These are phyloP conservation scores for Brachyistius frenatus DNA, from an alignment of 2,113 vertebrate species.

Conservation along the genomic window DNA sequence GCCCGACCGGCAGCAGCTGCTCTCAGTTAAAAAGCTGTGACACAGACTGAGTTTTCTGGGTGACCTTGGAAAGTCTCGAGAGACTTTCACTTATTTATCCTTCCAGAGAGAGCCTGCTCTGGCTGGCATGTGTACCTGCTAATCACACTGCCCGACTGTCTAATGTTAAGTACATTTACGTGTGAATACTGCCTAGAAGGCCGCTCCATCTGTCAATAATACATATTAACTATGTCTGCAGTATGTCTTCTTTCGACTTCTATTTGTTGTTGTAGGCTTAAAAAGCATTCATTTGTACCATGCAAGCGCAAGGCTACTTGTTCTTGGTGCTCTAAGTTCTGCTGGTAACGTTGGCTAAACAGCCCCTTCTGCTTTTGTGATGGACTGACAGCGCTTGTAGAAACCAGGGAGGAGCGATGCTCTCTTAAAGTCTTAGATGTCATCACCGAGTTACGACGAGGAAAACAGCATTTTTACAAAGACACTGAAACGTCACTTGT, in stretches of 20 bases:
- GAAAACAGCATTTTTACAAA: too few relatives aligned
- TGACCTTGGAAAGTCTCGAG: slow-evolving; percentile 62
- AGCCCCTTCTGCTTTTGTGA: not conserved
- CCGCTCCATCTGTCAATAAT: not conserved
- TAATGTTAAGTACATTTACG: slow-evolving; percentile 10
- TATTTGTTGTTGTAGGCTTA: too few relatives aligned
- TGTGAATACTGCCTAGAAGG: not conserved
- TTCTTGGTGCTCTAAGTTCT: not conserved
- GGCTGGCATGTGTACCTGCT: not conserved
- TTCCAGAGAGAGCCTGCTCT: slow-evolving; percentile 26
- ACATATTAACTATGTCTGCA: not conserved
- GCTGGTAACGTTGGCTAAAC: not conserved
- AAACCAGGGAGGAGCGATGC: not conserved
- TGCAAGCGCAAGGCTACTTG: too few relatives aligned
- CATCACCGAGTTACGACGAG: not conserved
- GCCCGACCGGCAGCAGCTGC: slow-evolving; percentile 54
- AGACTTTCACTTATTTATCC: slow-evolving; percentile 57
- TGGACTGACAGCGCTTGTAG: not conserved
- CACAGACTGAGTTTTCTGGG: slow-evolving; percentile 45
- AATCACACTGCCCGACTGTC: not conserved
- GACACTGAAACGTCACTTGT: too few relatives aligned
- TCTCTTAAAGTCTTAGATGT: not conserved
- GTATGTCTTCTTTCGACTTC: not conserved
- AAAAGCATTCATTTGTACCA: not conserved
- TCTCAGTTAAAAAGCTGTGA: slow-evolving; percentile 50